Base-by-base conservation (phyloP, 2,888 invertebrate genomes). In the Epistrophella euchroma region DNA sequence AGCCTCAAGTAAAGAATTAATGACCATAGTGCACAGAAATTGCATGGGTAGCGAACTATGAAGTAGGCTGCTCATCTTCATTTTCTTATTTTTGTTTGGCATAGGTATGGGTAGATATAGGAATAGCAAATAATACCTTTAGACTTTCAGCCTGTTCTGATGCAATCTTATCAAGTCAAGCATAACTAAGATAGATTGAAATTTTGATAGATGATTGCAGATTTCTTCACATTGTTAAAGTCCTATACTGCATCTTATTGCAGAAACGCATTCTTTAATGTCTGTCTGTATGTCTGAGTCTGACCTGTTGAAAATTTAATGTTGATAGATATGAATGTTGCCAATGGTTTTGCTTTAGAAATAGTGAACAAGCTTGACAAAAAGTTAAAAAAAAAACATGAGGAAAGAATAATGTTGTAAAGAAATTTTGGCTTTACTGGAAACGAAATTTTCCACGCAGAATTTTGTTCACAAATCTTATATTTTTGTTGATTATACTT, bases 101-200 rank as follows among this genome's bases (percentile, higher is more conserved):
- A n/a, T n/a, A n/a, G n/a, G n/a, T n/a, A n/a, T n/a, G n/a, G n/a
- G n/a, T n/a, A n/a, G n/a, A n/a, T n/a, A n/a, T n/a, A n/a, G n/a
- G n/a, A n/a, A n/a, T n/a, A 35, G 52, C 17, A 19, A 40, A 58
- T 19, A 52, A n/a, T n/a, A n/a, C n/a, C 64, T 28, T 56, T 64
- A 40, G 32, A 22, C 22, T 25, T 56, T 22, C 19, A 19, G 25
- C 11, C 45, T n/a, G 45, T 4, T 55, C 6, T 66, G 71, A 72
- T 79, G 84, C 66, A 84, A 79, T 75, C 71, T 11, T 62, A 22
- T 72, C 60, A 84, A 79, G 79, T 79, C 75, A 84, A 84, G 71
- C 79, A 58, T 43, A 70, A 45, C 74, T 50, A 13, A 56, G 28
- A 47, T 64, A 45, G 75, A 79, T 84, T 71, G 11, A 47, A 22